Conservation (phyloP, 2,113 vertebrate genomes). For the Albula glossodonta region DNA sequence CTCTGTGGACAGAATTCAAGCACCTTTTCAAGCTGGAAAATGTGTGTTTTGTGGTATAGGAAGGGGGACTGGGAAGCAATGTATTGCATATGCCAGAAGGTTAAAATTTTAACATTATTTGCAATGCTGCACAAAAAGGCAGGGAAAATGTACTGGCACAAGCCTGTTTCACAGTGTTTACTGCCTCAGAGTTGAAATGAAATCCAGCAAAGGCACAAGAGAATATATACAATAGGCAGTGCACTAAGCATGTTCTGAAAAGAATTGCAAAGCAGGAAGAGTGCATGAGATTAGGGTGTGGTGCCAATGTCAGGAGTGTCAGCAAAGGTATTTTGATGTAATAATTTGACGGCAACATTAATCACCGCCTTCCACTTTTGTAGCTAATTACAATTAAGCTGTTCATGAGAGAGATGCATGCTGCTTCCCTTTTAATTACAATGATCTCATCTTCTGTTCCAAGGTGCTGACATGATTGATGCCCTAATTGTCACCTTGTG, state of each 20-base stretch:
- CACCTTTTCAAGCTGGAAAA: slow-evolving; percentile 59
- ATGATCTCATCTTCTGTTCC: slow-evolving; percentile 3
- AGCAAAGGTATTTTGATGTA: background rate
- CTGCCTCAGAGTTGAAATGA: background rate
- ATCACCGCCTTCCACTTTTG: background rate
- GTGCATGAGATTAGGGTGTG: background rate
- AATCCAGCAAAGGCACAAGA: background rate
- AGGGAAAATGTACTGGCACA: background rate
- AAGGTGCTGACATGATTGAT: slow-evolving; percentile 9
- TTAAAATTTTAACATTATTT: background rate
- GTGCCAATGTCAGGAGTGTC: background rate
- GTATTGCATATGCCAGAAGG: background rate
- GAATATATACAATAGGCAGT: background rate
- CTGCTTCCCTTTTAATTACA: slow-evolving; percentile 1
- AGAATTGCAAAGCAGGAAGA: background rate
- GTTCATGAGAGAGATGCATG: background rate
- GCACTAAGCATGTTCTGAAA: background rate
- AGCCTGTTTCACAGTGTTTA: background rate
- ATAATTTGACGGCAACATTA: background rate
- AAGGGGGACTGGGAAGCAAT: slow-evolving; percentile 36
- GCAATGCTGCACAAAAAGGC: background rate
- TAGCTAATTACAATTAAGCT: background rate
- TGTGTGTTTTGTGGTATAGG: slow-evolving; percentile 60
- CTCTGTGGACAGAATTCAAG: slow-evolving; percentile 57
- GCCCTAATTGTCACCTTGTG: background rate